Evolutionary conservation across 1,140 invertebrate species (phyloP), one percentile per base, ranked within the genome.

Genomic region (Monochamus saltuarius): DNA sequence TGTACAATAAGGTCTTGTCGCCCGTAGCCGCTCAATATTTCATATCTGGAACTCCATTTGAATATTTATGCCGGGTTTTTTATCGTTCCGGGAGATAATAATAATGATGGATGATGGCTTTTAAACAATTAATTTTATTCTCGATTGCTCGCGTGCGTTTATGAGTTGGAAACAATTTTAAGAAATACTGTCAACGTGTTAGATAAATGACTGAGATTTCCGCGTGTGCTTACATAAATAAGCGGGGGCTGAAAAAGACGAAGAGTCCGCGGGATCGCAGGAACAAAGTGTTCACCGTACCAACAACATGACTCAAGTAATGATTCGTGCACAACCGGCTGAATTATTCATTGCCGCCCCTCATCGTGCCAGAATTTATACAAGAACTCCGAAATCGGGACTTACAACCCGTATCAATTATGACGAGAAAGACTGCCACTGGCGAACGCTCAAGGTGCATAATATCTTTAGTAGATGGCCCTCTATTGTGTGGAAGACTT

Each of bases 221-320:
- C 70, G 68, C 71, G 70, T 72, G 70, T 70, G 68, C 69, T 70
- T 72, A 71, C 71, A 73, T 73, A 73, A 73, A 72, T 69, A 73
- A 72, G 67, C 19, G 40, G 56, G 64, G 62, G 51, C 57, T 57
- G 59, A 61, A 51, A 64, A 66, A 62, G 59, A 58, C 49, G 49
- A 29, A 42, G 13, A 67, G 55, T 59, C 60, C 51, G 50, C 58
- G 64, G 59, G 34, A 64, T 58, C 52, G 61, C 54, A 54, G 58
- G 65, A 62, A 69, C 62, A 70, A 68, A 70, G 63, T 70, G 66
- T 64, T 70, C 67, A 66, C 62, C 64, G 68, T 66, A 70, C 62
- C 70, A 65, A 66, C 63, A 66, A 64, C 70, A 67, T 66, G 68
- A 66, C 60, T 70, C 66, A 65, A 70, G 69, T 71, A 73, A 73